Evolutionary conservation across 2,797 vertebrate genomes (phyloP), one percentile per base, ranked within the genome.

Genomic region (Dromococcyx pavoninus): DNA sequence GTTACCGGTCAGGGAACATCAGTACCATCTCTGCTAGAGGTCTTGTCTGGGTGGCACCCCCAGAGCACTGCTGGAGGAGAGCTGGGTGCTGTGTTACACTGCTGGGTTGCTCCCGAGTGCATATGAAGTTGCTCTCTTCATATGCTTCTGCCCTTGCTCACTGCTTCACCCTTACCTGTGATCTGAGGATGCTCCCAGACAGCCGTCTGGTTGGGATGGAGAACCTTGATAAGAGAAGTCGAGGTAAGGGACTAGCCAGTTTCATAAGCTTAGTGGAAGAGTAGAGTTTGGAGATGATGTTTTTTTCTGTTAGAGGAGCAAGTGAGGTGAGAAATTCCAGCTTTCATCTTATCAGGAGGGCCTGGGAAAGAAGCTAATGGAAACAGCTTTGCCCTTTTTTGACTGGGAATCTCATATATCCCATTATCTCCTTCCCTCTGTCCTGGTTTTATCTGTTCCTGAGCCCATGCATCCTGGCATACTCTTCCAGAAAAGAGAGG

Each of bases 301-400:
- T 51, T 84, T n/a, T 61, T 86, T 66, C 39, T 92, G 43, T 69
- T 90, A 50, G 44, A 86, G 32, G 21, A 86, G 32, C 21, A 66
- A 54, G 24, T 0, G 1, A 85, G 53, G 41, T 94, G 65, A 74
- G 33, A 78, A 80, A 50, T 85, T 77, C 71, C 44, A 86, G 23
- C 48, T 89, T 74, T 71, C 5, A 11, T 70, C 44, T 89, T 17
- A 4, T 32, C 1, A 2, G 33, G 41, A 54, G 28, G 17, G 23
- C 79, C 57, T 88, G 65, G 53, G 28, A 89, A 67, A 85, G 75
- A 86, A 79, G 35, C 46, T 84, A 43, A 28, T 91, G 66, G 66
- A 60, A 76, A 57, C 27, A 85, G 13, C 25, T 93, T 82, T 83
- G 30, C 41, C 44, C 0, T 1, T n/a, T 28, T n/a, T 88, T 60